These are phyloP conservation scores for Corythornis cristatus DNA, from an alignment of 2,113 vertebrate species.

Conservation along the genomic window DNA sequence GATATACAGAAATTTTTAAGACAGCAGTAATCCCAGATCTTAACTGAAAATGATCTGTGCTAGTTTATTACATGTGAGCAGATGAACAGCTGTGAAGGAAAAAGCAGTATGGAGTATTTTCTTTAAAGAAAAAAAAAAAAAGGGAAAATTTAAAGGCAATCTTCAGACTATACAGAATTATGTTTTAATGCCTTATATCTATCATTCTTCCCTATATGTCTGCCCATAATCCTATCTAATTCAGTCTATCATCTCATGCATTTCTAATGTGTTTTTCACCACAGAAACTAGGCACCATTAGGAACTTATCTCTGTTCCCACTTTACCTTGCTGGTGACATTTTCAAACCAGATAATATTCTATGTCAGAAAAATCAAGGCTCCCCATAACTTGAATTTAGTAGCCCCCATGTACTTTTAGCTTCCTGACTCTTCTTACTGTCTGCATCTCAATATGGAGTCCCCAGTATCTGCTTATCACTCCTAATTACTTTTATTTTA, in stretches of 20 bases:
- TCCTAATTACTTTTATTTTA: slow-evolving; percentile 71
- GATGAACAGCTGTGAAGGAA: background rate
- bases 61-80: background rate
- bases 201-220: background rate
- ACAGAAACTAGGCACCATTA: slow-evolving; percentile 25
- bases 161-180: background rate
- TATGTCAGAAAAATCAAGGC: slow-evolving; percentile 33
- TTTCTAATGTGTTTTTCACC: slow-evolving; percentile 3
- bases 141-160: background rate
- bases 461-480: slow-evolving; percentile 48
- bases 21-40: background rate
- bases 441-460: slow-evolving; percentile 51
- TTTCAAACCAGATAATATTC: background rate
- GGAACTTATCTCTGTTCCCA: slow-evolving; percentile 23
- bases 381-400: slow-evolving; percentile 60
- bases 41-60: background rate
- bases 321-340: slow-evolving; percentile 12
- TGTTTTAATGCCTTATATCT: background rate
- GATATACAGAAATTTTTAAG: background rate
- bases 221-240: background rate
- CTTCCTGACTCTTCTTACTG: slow-evolving; percentile 43
- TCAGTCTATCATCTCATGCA: slow-evolving; percentile 29
- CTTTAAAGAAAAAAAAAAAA: background rate
- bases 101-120: background rate
- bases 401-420: slow-evolving; percentile 2